A percentile compares a stretch with the other conserved stretches of the same genome.
Evolutionary conservation across 2,797 vertebrate genomes (phyloP).

Genomic region (Poeciliopsis presidionis): DNA sequence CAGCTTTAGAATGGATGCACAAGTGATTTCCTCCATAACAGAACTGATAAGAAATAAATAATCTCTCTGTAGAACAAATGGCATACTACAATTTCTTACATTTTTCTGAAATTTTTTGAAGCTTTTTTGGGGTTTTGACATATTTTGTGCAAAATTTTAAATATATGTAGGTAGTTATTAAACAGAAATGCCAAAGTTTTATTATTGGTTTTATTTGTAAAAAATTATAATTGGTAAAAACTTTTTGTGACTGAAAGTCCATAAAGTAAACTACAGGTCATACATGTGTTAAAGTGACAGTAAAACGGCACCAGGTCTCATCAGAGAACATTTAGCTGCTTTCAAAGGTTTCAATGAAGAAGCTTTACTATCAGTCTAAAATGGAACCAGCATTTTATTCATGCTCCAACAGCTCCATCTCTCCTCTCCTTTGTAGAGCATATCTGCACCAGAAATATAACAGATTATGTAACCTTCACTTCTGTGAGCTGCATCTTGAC

Average conservation of each 20-base stretch:
- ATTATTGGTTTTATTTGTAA: not conserved
- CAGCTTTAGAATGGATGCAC: not conserved
- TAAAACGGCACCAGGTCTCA: not conserved
- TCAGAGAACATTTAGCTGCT: not conserved
- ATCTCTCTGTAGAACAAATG: no score
- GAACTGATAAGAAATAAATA: no score
- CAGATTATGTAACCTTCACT: conserved; percentile 11
- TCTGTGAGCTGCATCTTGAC: not conserved
- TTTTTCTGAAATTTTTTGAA: no score
- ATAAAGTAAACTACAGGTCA: not conserved
- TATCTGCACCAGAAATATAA: not conserved
- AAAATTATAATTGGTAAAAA: not conserved
- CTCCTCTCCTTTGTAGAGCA: not conserved
- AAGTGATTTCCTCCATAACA: not conserved
- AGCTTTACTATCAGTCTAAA: not conserved
- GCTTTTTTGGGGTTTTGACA: no score
- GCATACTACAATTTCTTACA: no score
- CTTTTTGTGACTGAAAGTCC: not conserved
- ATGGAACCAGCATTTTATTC: not conserved
- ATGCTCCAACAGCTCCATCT: not conserved
- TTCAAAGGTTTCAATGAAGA: not conserved
- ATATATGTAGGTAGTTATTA: not conserved
- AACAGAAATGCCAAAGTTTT: not conserved
- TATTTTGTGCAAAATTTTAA: no score
- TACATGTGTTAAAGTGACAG: not conserved